Conservation (phyloP, 2,888 invertebrate species). For the Nomada ferruginata region DNA sequence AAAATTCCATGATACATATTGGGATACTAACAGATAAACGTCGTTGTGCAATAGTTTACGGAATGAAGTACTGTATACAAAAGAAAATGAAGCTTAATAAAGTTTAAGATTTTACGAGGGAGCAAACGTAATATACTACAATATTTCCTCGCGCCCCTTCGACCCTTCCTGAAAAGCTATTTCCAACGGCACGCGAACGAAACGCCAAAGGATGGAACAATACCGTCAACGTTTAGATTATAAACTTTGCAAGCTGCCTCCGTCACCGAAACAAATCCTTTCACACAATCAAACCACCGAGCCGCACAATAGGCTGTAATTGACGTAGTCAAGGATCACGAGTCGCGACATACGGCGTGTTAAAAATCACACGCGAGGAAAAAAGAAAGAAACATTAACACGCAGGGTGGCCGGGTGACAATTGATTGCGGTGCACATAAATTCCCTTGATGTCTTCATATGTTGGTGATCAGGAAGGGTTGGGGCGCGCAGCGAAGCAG, state of each 20-base stretch:
- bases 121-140: no score
- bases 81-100: no score
- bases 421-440: slow-evolving; percentile 80
- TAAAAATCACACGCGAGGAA: slow-evolving; percentile 14
- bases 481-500: slow-evolving; percentile 22
- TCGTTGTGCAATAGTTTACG: no score
- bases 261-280: slow-evolving; percentile 55
- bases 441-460: slow-evolving; percentile 79
- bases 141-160: no score
- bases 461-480: slow-evolving; percentile 70
- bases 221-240: slow-evolving; percentile 22
- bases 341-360: slow-evolving; percentile 53
- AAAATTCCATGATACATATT: no score
- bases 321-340: slow-evolving; percentile 65
- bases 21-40: no score
- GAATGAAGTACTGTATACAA: no score
- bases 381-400: slow-evolving; percentile 35
- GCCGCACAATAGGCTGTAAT: slow-evolving; percentile 69
- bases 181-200: no score
- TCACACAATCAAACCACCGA: slow-evolving; percentile 49
- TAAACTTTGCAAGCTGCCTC: not conserved
- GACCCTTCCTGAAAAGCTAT: no score
- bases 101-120: no score
- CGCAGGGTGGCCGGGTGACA: slow-evolving; percentile 44
- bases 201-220: not conserved